These are phyloP conservation scores for Gnathonemus longibarbis DNA, from an alignment of 2,113 vertebrate species.

Conservation along the genomic window DNA sequence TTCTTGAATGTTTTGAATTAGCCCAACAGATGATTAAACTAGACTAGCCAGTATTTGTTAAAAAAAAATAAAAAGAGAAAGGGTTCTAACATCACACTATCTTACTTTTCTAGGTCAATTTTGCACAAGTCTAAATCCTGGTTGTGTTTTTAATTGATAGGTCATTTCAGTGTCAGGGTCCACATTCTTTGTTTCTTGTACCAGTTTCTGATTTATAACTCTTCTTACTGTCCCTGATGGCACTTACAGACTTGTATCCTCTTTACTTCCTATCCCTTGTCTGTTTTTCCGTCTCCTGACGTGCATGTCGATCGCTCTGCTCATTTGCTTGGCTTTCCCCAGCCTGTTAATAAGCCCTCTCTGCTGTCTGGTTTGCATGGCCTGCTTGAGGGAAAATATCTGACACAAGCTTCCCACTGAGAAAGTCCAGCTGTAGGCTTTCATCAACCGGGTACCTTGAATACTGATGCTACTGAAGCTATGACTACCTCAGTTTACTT, in stretches of 20 bases:
- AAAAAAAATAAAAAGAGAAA: neutral
- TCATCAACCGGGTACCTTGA: neutral
- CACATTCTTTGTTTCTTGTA: neutral
- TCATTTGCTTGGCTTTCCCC: neutral
- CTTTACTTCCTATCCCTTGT: neutral
- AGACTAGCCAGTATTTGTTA: neutral
- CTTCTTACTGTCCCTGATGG: conserved; percentile 40
- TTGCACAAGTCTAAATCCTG: neutral
- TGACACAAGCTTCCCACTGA: neutral
- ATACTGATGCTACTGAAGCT: neutral
- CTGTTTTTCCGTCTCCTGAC: neutral
- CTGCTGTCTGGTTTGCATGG: conserved; percentile 10
- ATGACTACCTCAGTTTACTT: neutral
- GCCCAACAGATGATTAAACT: neutral
- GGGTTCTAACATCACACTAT: neutral
- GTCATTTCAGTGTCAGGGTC: neutral
- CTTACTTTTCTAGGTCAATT: neutral
- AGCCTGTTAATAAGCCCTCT: neutral
- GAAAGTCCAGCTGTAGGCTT: neutral
- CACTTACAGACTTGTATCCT: conserved; percentile 10
- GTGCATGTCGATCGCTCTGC: neutral
- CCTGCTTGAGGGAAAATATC: neutral
- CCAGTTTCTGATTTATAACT: neutral
- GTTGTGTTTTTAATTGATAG: neutral
- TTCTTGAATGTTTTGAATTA: neutral